A percentile compares a stretch with the other conserved stretches of the same genome.
phyloP scores from a whole-genome alignment of 2,113 vertebrate species.

The Myocastor coypus region DNA sequence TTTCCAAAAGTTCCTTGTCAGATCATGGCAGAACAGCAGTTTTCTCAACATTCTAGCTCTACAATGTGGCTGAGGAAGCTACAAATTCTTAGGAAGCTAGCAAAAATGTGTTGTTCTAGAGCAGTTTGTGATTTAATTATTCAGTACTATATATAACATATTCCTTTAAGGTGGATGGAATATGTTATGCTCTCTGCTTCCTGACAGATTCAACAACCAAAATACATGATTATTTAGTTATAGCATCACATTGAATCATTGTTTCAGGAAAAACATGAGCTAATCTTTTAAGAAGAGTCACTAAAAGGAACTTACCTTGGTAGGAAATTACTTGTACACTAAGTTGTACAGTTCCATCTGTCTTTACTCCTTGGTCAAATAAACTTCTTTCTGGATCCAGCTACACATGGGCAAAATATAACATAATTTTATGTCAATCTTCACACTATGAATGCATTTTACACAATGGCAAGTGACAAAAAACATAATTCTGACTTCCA shows the following conservation, averaged over 20 bases:
- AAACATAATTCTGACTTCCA: conserved; percentile 35
- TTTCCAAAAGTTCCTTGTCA: not conserved
- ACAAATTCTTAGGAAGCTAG: conserved; percentile 14
- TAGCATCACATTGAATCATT: not conserved
- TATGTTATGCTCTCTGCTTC: not conserved
- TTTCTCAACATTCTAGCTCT: not conserved
- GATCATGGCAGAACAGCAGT: not conserved
- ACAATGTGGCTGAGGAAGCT: not conserved
- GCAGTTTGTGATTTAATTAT: not conserved
- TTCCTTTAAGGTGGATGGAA: not conserved
- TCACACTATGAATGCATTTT: not conserved
- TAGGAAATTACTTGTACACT: conserved; percentile 98
- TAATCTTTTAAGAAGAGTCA: conserved; percentile 33
- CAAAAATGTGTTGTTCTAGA: not conserved
- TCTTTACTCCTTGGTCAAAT: conserved; percentile 99
- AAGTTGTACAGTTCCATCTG: conserved; percentile 98
- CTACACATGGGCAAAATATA: conserved; percentile 83
- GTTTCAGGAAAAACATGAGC: not conserved
- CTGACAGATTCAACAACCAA: not conserved
- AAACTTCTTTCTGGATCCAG: conserved; percentile 97
- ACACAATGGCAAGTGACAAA: conserved; percentile 23
- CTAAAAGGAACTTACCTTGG: conserved; percentile 89
- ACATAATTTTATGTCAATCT: conserved; percentile 15
- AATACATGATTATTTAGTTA: not conserved
- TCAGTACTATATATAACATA: not conserved